A percentile compares a stretch with the other conserved stretches of the same genome.
phyloP scores from a whole-genome alignment of 64 coral and sea anemone genomes.

The Montipora foliosa region DNA sequence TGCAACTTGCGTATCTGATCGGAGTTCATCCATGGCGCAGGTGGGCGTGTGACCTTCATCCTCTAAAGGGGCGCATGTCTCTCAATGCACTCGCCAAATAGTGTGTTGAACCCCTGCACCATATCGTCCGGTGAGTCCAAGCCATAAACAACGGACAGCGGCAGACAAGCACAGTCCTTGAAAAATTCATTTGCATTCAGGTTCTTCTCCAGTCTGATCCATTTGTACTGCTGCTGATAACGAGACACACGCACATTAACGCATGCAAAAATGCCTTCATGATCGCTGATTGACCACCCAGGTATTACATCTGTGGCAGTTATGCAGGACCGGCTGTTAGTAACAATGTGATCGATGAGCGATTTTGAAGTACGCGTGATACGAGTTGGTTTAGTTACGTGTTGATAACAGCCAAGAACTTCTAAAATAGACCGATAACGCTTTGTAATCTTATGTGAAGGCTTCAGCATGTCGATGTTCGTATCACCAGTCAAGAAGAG shows the following conservation, averaged over 20 bases:
- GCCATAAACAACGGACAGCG: neutral
- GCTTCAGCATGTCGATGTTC: constrained; percentile 5
- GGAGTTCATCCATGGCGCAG: constrained; percentile 9
- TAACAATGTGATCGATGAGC: too few species aligned
- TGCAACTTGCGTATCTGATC: constrained; percentile 38
- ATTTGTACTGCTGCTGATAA: neutral
- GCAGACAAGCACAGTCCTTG: neutral
- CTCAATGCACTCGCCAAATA: neutral
- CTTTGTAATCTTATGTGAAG: neutral
- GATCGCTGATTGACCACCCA: neutral
- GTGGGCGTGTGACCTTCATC: neutral
- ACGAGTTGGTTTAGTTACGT: too few species aligned
- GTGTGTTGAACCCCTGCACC: too few species aligned
- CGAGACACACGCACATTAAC: too few species aligned
- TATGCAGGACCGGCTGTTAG: too few species aligned
- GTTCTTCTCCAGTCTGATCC: neutral
- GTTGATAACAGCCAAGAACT: too few species aligned
- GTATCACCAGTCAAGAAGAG: too few species aligned
- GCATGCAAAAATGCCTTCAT: constrained; percentile 6
- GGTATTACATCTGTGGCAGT: neutral
- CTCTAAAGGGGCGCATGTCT: constrained; percentile 64
- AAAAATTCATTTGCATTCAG: too few species aligned
- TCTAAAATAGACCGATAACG: too few species aligned
- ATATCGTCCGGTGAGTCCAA: neutral
- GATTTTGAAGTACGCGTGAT: too few species aligned